Conservation (phyloP, 2,113 vertebrate species). For the Centrocercus urophasianus region DNA sequence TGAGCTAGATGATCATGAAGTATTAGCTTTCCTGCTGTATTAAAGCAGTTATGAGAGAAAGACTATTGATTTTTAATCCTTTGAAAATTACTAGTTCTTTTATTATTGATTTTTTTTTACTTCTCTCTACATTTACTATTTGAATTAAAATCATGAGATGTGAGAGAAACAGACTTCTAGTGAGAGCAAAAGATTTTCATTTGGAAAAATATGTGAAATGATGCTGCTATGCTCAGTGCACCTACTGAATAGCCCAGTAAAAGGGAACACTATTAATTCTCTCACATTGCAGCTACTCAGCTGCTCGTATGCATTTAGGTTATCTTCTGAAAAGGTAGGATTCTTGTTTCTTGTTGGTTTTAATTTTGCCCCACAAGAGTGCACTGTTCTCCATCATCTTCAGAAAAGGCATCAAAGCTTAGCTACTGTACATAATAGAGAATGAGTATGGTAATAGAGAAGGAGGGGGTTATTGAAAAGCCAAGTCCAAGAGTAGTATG, state of each 20-base stretch:
- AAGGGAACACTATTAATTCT: background rate
- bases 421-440: background rate
- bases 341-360: background rate
- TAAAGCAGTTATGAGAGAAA: background rate
- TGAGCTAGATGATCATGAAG: background rate
- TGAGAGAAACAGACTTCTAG: background rate
- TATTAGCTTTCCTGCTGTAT: background rate
- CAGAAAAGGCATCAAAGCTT: background rate
- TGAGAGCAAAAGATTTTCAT: background rate
- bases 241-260: background rate
- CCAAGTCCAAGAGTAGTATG: background rate
- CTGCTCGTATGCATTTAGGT: background rate
- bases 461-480: background rate
- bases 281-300: background rate
- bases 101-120: background rate
- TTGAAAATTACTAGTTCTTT: slow-evolving; percentile 1
- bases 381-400: slow-evolving; percentile 54
- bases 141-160: background rate
- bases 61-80: slow-evolving; percentile 45
- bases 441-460: background rate
- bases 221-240: background rate
- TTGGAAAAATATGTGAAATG: background rate
- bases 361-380: slow-evolving; percentile 62
- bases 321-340: background rate
- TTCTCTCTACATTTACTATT: background rate